Conservation (phyloP, 2,888 invertebrate species). For the Tenthredo amoena region DNA sequence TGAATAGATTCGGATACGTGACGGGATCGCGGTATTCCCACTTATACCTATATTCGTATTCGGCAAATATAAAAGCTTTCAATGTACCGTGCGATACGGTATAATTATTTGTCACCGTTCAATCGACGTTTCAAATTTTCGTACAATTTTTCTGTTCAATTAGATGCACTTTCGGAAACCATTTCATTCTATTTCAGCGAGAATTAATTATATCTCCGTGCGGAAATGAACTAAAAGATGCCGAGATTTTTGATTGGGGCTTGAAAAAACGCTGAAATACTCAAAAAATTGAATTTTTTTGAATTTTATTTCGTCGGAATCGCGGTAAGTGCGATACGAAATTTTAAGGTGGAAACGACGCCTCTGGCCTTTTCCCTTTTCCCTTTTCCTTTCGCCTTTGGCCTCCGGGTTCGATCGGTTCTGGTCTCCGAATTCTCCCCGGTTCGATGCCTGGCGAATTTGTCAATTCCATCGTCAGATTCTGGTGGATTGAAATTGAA, state of each 20-base stretch:
- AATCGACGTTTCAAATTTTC: background rate
- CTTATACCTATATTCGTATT: background rate
- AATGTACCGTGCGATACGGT: background rate
- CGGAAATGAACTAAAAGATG: background rate
- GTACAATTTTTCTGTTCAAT: background rate
- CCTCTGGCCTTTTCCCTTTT: constrained; percentile 32
- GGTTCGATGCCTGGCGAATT: constrained; percentile 35
- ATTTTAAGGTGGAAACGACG: constrained; percentile 6
- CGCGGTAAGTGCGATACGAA: background rate
- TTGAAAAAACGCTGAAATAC: background rate
- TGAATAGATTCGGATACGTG: background rate
- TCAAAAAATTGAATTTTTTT: background rate
- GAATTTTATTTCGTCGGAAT: background rate
- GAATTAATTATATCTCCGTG: background rate
- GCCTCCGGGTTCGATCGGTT: constrained; percentile 3
- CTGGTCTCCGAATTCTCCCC: background rate
- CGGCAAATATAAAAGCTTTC: background rate
- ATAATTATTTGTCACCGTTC: background rate
- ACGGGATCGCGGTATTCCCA: background rate
- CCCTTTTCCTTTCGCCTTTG: constrained; percentile 22
- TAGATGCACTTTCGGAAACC: background rate
- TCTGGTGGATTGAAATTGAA: constrained; percentile 39
- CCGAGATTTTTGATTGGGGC: background rate
- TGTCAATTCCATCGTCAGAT: constrained; percentile 44
- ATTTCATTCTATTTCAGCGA: background rate